Conservation (phyloP, 1,140 invertebrate species). For the Hesperophylax magnus region DNA sequence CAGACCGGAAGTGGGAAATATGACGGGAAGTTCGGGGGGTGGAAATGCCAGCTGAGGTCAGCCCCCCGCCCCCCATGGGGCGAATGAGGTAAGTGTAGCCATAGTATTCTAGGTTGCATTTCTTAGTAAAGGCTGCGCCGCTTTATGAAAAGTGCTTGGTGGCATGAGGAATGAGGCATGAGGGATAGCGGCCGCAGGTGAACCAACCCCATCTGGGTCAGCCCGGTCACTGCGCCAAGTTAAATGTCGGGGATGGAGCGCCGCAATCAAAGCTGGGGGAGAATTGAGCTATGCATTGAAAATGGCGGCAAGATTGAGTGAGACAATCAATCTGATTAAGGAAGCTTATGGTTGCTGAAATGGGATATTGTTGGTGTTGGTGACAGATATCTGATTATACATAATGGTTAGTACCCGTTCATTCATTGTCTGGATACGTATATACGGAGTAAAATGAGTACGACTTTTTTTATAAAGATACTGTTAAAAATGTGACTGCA, state of each 20-base stretch:
- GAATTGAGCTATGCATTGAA: constrained; percentile 3
- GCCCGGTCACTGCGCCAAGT: constrained; percentile 33
- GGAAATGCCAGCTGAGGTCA: not conserved
- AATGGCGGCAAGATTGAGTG: constrained; percentile 23
- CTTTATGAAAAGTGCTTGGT: constrained; percentile 28
- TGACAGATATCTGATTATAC: no score
- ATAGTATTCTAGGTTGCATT: not conserved
- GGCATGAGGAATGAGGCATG: constrained; percentile 17
- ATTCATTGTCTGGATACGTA: no score
- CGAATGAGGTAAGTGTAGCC: no score
- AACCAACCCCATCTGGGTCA: constrained; percentile 54
- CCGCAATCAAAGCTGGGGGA: constrained; percentile 17
- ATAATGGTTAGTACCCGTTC: no score
- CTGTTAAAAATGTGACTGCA: no score
- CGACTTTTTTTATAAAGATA: no score
- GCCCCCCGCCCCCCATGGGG: not conserved
- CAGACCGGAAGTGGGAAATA: not conserved
- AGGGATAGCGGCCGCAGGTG: constrained; percentile 39
- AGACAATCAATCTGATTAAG: not conserved
- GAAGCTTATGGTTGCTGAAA: no score
- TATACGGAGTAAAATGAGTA: no score
- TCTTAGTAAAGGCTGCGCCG: constrained; percentile 25
- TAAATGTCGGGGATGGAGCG: constrained; percentile 10
- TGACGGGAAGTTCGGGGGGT: not conserved
- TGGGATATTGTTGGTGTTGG: no score